Conservation (phyloP, 2,888 invertebrate genomes). For the Neria commutata region DNA sequence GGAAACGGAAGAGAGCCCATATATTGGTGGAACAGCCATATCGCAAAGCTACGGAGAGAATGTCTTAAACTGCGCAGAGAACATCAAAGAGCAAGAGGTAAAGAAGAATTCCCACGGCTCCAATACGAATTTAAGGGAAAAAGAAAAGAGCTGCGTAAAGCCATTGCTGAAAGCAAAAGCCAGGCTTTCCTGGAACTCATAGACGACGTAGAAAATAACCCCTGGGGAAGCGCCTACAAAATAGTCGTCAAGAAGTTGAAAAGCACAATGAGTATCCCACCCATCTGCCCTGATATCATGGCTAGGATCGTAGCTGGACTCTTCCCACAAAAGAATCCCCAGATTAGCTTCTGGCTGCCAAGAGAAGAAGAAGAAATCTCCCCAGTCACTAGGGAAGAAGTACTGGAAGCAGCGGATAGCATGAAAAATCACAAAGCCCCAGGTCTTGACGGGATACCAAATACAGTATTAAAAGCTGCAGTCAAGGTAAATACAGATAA, state of each 20-base stretch:
- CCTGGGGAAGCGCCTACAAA: no score
- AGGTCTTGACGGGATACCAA: background rate
- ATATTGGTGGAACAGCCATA: background rate
- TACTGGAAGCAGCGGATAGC: background rate
- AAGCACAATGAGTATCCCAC: no score
- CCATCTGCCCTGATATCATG: no score
- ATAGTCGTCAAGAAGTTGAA: no score
- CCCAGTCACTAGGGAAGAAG: background rate
- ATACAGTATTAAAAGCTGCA: background rate
- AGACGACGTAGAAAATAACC: background rate
- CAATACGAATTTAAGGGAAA: background rate
- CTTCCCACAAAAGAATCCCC: background rate
- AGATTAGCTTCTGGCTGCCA: background rate
- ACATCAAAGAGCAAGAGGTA: background rate
- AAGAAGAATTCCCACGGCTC: no score
- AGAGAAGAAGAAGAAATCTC: background rate
- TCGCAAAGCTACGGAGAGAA: background rate
- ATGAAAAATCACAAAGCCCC: background rate
- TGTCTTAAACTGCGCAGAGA: background rate
- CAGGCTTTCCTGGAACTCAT: background rate
- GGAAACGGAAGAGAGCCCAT: background rate
- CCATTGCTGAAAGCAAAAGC: background rate
- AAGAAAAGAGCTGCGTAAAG: background rate
- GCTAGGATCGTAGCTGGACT: no score
- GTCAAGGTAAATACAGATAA: background rate